phyloP scores from a whole-genome alignment of 2,797 vertebrate genomes.

The Clarias laeviceps region DNA sequence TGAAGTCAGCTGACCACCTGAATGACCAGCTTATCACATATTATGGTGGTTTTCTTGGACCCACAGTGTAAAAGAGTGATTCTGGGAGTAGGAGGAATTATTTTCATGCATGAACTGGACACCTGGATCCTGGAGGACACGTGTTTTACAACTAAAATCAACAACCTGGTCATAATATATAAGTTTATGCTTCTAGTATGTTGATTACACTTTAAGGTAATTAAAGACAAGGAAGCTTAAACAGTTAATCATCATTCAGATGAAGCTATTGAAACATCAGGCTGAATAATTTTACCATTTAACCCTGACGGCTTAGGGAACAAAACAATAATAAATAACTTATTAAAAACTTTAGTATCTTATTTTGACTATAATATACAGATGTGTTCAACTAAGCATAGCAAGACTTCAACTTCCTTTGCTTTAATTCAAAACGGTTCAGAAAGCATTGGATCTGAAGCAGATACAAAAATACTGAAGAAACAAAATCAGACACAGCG shows the following conservation, averaged over 20 bases:
- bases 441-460: neutral
- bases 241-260: neutral
- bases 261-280: neutral
- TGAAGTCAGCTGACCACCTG: too few species aligned
- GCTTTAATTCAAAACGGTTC: neutral
- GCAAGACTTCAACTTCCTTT: neutral
- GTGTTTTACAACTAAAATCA: neutral
- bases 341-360: neutral
- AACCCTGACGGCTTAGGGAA: neutral
- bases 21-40: too few species aligned
- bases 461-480: neutral
- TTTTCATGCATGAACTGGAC: neutral
- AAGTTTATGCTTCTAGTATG: too few species aligned
- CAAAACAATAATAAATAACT: too few species aligned
- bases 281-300: neutral
- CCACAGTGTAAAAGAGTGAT: too few species aligned
- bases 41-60: too few species aligned
- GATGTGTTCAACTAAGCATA: rapidly evolving
- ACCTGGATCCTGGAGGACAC: too few species aligned
- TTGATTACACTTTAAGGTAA: neutral
- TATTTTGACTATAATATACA: neutral
- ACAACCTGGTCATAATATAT: neutral
- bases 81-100: too few species aligned
- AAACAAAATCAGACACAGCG: neutral
- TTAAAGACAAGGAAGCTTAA: neutral